Percentiles rank a stretch among this genome's conserved stretches.
phyloP scores from a whole-genome alignment of 2,797 vertebrate species.

The Perodicticus potto region DNA sequence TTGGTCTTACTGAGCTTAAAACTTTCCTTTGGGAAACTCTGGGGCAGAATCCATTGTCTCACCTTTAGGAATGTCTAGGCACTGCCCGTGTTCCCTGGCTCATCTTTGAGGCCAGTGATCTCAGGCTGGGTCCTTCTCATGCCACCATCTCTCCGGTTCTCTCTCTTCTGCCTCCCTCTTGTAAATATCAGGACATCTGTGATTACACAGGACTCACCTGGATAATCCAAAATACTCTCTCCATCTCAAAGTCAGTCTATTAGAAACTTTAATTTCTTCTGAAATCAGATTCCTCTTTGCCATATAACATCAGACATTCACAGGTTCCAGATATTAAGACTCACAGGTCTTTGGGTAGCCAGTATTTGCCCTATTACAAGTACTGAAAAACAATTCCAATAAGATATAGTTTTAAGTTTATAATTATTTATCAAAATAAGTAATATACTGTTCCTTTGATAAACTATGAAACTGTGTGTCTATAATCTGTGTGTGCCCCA shows the following conservation, averaged over 20 bases:
- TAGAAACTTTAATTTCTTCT: slow-evolving; percentile 4
- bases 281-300: not conserved
- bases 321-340: not conserved
- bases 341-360: not conserved
- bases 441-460: not conserved
- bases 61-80: not conserved
- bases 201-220: not conserved
- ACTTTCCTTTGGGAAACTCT: not conserved
- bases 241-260: not conserved
- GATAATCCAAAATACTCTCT: not conserved
- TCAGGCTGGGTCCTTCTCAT: not conserved
- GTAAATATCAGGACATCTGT: not conserved
- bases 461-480: not conserved
- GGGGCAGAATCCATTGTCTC: not conserved
- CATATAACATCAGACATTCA: not conserved
- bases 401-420: not conserved
- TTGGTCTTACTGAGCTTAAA: not conserved
- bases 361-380: not conserved
- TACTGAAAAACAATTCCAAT: not conserved
- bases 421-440: not conserved
- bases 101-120: not conserved
- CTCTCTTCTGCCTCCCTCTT: not conserved
- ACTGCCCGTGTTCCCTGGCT: not conserved
- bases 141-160: not conserved
- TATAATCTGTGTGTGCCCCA: too few species aligned